Evolutionary conservation across 2,797 vertebrate species (phyloP), one percentile per base, ranked within the genome.

Genomic region (Phrynocephalus vlangalii): DNA sequence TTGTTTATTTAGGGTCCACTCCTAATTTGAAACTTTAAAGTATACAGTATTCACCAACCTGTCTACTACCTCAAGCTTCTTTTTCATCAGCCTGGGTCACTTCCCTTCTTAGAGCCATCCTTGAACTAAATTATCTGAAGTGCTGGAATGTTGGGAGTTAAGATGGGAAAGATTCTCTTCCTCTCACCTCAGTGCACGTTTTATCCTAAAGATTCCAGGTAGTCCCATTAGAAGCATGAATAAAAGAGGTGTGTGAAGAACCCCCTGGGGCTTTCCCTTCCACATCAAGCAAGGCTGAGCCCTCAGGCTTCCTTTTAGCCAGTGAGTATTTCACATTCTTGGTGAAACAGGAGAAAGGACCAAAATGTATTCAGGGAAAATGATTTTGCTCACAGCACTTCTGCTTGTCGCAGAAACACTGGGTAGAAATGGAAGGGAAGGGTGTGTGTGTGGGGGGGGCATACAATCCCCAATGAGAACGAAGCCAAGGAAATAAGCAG

Each of bases 351-450:
- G 38, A 44, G 38, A 44, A 44, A 44, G 38, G 38, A 44, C 38
- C 38, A 44, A 44, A 76, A 82, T 87, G 16, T 73, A 67, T 82
- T 87, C 76, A 67, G 82, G 30, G 44, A 16, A 87, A 82, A 28
- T 82, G 20, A 28, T 66, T 67, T 38, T 22, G 24, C 16, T 68
- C 71, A 72, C 80, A 76, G 60, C 11, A 77, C 63, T 76, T 77
- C 60, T 75, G 80, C 73, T 28, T 56, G 26, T 38, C 22, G 7
- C 70, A 75, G 30, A 28, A 50, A 73, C 60, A 24, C 6, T 33
- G 30, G 56, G 6, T 24, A 1, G 24, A 18, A 44, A 44, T 44
- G 22, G 26, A 56, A 16, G 70, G 52, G 20, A 20, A 20, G 18
- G 18, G 82, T 73, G 33, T 44, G 18, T 11, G 82, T 73, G 33